Evolutionary conservation across 2,888 invertebrate genomes (phyloP), one percentile per base, ranked within the genome.

Genomic region (Pegoplata infirma): DNA sequence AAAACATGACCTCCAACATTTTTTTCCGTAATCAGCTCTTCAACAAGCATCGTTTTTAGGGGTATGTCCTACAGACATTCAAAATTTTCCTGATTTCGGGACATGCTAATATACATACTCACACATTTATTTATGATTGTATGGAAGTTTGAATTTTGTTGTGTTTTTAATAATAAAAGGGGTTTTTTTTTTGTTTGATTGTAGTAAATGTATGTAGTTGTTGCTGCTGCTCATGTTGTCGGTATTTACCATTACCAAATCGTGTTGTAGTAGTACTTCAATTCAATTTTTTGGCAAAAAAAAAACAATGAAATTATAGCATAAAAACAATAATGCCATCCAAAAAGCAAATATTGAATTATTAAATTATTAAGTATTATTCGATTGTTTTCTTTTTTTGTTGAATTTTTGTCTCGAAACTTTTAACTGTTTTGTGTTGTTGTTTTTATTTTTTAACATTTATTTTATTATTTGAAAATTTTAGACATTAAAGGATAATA

Each of bases 331-430:
- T 78, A 71, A 72, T 76, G 80, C 66, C 78, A 78, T 63, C 59
- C 68, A 64, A 67, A 67, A 56, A 74, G 79, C 53, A 79, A 79
- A 79, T 75, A 79, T 79, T 79, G 75, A 75, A 79, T 75, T 79
- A 79, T 79, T 79, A 79, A 79, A 72, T 79, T 79, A 79, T 79
- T 79, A n/a, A n/a, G n/a, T n/a, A 75, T 79, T 72, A 79, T 79
- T 75, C 79, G 75, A 79, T 79, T 79, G 75, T 79, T 79, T 66
- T 10, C 21, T 25, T 21, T 23, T 71, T 56, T 59, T 61, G 49
- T 51, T 64, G 40, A 23, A 16, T 59, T 53, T 49, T 58, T 46
- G 36, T 46, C 12, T 23, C 63, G 14, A 59, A 77, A 73, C 63
- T 56, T 72, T 68, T 36, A 47, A 67, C 25, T 68, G 47, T 75